Evolutionary conservation across 1,140 invertebrate species (phyloP), one percentile per base, ranked within the genome.

Genomic region (Melipona quadrifasciata): DNA sequence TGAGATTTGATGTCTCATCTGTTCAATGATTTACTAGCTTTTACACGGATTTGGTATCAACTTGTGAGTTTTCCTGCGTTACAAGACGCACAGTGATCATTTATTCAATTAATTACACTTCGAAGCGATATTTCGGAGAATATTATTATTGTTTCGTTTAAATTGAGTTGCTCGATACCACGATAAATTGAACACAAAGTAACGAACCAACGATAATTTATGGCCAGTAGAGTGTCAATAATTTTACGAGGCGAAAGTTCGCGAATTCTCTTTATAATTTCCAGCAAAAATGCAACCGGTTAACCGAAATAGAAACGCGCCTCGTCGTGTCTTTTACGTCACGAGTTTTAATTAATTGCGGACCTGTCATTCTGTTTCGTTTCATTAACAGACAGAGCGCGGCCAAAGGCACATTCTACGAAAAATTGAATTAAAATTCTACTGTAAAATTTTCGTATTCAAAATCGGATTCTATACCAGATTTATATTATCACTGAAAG

Each of bases 141-240:
- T 47, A 47, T 47, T 47, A 47, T n/a, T 61, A n/a, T 61, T 61
- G n/a, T 75, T 75, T 34, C 53, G 19, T 16, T 39, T 31, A 74
- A 74, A 74, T 75, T 58, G 73, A 58, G 73, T 75, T 34, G 55
- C 53, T 21, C 31, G 53, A 47, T 47, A 27, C 47, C 31, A 3
- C 34, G 67, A 39, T 80, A 39, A 80, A 80, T 80, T 71, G 21
- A 71, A 39, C 10, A 21, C 11, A n/a, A 71, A 58, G 34, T 58
- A 24, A 11, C 67, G 27, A 71, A 55, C n/a, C 27, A 71, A 27
- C 27, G 34, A 53, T 80, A 58, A 80, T 75, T 75, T 57, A 75
- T 75, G 55, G 53, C n/a, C 19, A n/a, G 55, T 34, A 34, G 19
- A 58, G 31, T 68, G 39, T 64, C n/a, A 47, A 64, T 39, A 77